Evolutionary conservation across 2,888 invertebrate species (phyloP).

Genomic region (Alsophila aescularia): DNA sequence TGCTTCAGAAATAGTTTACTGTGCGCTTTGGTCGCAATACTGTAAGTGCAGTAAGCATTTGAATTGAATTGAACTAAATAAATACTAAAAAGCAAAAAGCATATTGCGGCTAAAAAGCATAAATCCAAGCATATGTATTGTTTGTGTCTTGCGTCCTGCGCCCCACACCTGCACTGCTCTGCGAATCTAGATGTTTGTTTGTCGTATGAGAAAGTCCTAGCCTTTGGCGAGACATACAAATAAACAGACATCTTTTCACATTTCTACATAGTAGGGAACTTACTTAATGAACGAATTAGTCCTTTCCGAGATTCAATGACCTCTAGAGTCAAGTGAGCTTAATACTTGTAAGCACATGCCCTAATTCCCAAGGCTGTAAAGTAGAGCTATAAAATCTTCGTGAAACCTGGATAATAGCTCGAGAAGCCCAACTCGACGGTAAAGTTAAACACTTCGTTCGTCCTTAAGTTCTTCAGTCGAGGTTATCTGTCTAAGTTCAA

Average conservation of each 20-base stretch:
- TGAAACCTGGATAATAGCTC: slow-evolving; percentile 11
- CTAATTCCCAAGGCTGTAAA: slow-evolving; percentile 7
- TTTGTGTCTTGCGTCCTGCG: too few relatives aligned
- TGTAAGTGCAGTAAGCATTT: too few relatives aligned
- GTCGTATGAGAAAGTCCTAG: too few relatives aligned
- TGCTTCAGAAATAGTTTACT: too few relatives aligned
- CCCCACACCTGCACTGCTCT: too few relatives aligned
- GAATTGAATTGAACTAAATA: too few relatives aligned
- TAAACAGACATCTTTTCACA: background rate
- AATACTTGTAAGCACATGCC: slow-evolving; percentile 1
- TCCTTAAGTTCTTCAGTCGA: background rate
- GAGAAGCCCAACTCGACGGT: background rate
- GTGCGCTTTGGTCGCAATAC: too few relatives aligned
- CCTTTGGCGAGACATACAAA: too few relatives aligned
- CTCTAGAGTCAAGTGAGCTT: background rate
- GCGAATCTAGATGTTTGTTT: too few relatives aligned
- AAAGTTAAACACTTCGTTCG: slow-evolving; percentile 6
- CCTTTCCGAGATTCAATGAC: background rate
- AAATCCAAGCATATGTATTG: too few relatives aligned
- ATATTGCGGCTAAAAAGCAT: too few relatives aligned
- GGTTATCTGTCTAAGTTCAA: background rate
- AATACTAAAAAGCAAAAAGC: too few relatives aligned
- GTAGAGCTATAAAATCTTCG: slow-evolving; percentile 6
- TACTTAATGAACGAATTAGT: background rate
- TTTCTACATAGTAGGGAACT: background rate